These are phyloP conservation scores for Ctenopoma kingsleyae DNA, from an alignment of 2,797 vertebrate genomes.

Conservation along the genomic window DNA sequence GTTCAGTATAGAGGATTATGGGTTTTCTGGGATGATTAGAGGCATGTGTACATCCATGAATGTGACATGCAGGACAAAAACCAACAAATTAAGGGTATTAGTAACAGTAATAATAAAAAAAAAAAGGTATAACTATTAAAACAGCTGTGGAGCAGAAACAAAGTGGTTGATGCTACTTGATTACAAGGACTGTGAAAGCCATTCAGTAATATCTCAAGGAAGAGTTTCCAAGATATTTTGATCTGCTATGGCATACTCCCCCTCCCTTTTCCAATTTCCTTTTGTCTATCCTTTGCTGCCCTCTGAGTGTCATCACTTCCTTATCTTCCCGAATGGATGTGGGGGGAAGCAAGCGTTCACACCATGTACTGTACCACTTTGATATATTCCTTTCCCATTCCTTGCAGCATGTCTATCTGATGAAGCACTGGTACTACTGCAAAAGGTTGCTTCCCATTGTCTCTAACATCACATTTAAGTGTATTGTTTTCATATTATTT, in stretches of 20 bases:
- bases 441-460: slow-evolving; percentile 29
- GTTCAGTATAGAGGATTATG: background rate
- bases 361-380: slow-evolving; percentile 49
- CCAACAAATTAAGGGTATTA: background rate
- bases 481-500: slow-evolving; percentile 35
- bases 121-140: slow-evolving; percentile 21
- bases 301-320: slow-evolving; percentile 68
- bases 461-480: slow-evolving; percentile 45
- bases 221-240: slow-evolving; percentile 54
- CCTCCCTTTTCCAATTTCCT: slow-evolving; percentile 75
- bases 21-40: slow-evolving; percentile 23
- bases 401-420: slow-evolving; percentile 59
- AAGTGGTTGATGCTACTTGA: slow-evolving; percentile 32
- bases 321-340: slow-evolving; percentile 68
- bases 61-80: slow-evolving; percentile 10
- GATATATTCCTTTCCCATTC: slow-evolving; percentile 59
- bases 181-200: slow-evolving; percentile 45
- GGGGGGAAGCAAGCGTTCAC: slow-evolving; percentile 39
- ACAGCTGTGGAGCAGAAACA: slow-evolving; percentile 6
- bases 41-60: slow-evolving; percentile 1
- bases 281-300: slow-evolving; percentile 69
- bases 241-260: slow-evolving; percentile 43
- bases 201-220: slow-evolving; percentile 51
- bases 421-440: slow-evolving; percentile 34
- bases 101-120: background rate